Conservation (phyloP, 1,140 invertebrate genomes). For the Lysiphlebus fabarum region DNA sequence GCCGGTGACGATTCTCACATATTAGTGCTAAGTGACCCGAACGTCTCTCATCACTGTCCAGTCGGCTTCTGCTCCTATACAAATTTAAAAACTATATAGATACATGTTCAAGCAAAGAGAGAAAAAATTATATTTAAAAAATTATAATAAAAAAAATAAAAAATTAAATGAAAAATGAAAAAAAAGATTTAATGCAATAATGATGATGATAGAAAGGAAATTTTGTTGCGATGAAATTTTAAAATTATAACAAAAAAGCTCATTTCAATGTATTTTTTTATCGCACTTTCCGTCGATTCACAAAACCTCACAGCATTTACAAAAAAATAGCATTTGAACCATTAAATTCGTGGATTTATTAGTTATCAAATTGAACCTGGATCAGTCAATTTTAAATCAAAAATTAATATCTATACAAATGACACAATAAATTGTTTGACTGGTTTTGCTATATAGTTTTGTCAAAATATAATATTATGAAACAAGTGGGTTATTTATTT, state of each 20-base stretch:
- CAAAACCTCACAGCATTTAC: too few relatives aligned
- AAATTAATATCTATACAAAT: too few relatives aligned
- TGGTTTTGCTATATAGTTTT: too few relatives aligned
- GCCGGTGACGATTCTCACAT: constrained; percentile 55
- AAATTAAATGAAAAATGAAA: neutral
- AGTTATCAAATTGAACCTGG: too few relatives aligned
- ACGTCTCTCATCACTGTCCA: constrained; percentile 41
- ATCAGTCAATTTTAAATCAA: too few relatives aligned
- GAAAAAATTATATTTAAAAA: neutral
- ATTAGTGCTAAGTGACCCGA: constrained; percentile 50
- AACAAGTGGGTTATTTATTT: constrained; percentile 8
- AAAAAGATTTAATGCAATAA: neutral
- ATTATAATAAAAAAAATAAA: neutral
- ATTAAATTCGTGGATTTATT: too few relatives aligned
- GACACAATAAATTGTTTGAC: too few relatives aligned
- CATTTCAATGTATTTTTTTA: too few relatives aligned
- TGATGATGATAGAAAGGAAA: neutral
- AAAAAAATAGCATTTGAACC: too few relatives aligned
- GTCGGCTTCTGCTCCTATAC: constrained; percentile 53
- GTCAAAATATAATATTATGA: too few relatives aligned
- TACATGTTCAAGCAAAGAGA: constrained; percentile 21
- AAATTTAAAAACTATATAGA: constrained; percentile 54
- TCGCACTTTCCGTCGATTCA: too few relatives aligned
- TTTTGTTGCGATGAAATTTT: neutral
- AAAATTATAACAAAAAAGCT: too few relatives aligned